Evolutionary conservation across 2,888 invertebrate species (phyloP).

Genomic region (Neoaliturus tenellus): DNA sequence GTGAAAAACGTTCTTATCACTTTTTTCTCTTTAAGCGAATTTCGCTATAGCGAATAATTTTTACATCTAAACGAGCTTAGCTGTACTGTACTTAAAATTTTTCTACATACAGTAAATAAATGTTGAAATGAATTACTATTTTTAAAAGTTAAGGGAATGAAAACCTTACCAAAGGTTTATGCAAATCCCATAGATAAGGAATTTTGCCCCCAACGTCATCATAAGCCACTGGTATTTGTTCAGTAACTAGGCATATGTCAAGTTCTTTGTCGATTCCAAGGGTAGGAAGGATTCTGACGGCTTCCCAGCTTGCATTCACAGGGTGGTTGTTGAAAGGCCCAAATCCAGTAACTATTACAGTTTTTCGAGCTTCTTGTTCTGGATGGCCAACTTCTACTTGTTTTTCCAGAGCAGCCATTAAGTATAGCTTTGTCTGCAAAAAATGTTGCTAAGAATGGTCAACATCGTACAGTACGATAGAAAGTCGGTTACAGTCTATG

Average conservation of each 20-base stretch:
- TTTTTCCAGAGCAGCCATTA: background rate
- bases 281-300: constrained; percentile 80
- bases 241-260: constrained; percentile 75
- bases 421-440: too few species aligned
- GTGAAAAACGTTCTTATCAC: too few species aligned
- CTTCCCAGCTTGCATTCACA: constrained; percentile 90
- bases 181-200: constrained; percentile 81
- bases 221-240: constrained; percentile 85
- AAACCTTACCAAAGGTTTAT: constrained; percentile 82
- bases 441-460: too few species aligned
- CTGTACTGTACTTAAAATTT: too few species aligned
- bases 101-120: too few species aligned
- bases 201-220: constrained; percentile 79
- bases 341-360: constrained; percentile 84
- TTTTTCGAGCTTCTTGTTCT: constrained; percentile 56
- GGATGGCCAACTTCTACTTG: background rate
- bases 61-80: too few species aligned
- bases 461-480: too few species aligned
- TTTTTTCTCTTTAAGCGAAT: too few species aligned
- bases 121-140: too few species aligned
- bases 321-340: constrained; percentile 84
- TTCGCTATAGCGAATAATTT: too few species aligned
- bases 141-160: too few species aligned
- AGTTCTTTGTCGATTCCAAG: constrained; percentile 75
- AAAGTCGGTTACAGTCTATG: too few species aligned